Percentiles rank a stretch among this genome's conserved stretches.
Evolutionary conservation across 1,140 invertebrate genomes (phyloP).

Genomic region (Drosophila nasuta): DNA sequence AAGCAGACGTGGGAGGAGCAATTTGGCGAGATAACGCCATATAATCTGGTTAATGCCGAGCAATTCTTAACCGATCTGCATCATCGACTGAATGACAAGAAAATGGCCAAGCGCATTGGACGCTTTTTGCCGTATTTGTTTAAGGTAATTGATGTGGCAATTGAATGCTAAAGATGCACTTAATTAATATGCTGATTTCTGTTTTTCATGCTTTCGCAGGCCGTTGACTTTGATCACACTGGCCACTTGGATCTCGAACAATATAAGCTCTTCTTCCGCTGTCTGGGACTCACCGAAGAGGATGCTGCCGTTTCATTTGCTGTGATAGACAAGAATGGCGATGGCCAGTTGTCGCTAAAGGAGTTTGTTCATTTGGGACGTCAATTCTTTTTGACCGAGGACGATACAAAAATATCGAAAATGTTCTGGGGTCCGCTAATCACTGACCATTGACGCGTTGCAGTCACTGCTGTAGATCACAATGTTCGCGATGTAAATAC

Average conservation of each 20-base stretch:
- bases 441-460: conserved; percentile 80
- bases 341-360: conserved; percentile 90
- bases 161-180: too few relatives aligned
- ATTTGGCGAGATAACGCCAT: conserved; percentile 92
- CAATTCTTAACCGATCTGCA: conserved; percentile 93
- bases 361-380: conserved; percentile 92
- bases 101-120: conserved; percentile 90
- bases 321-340: conserved; percentile 91
- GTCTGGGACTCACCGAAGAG: conserved; percentile 90
- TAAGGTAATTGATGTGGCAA: conserved; percentile 86
- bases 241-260: conserved; percentile 92
- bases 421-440: conserved; percentile 93
- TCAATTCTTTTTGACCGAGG: conserved; percentile 92
- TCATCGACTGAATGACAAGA: conserved; percentile 91
- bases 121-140: conserved; percentile 92
- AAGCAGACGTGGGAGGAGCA: conserved; percentile 92
- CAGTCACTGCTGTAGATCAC: conserved; percentile 80
- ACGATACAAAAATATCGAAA: conserved; percentile 90
- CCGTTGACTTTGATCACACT: conserved; percentile 92
- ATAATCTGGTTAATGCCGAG: conserved; percentile 92
- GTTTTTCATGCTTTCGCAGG: conserved; percentile 85
- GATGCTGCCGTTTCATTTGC: conserved; percentile 91
- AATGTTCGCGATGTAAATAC: conserved; percentile 51
- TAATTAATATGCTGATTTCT: not conserved
- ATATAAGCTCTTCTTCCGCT: conserved; percentile 93